Base-by-base conservation (phyloP, 2,113 vertebrate genomes). In the Vireo altiloquus region DNA sequence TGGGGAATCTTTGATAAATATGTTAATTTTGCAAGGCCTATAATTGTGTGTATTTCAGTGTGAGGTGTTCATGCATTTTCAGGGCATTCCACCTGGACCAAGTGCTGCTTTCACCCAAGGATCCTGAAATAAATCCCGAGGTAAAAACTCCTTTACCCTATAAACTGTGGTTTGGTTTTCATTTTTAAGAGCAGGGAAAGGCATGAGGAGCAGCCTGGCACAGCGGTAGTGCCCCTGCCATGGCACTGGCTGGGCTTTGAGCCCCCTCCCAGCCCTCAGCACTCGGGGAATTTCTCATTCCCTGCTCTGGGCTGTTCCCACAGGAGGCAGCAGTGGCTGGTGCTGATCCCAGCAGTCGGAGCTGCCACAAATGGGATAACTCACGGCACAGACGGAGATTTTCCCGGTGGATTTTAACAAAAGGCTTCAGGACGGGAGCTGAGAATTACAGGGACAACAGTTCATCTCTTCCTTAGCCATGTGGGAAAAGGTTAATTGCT, bases 281-380 rank as follows among this genome's bases (percentile, higher is more conserved):
- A 11, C 3, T 5, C 24, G 9, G 63, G 59, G 53, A 7, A 4
- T 35, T 52, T 7, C 1, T 12, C 37, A 2, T 6, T 27, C 57
- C 27, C 0, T 16, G 39, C 22, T 16, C 22, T 50, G 63, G 22
- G 22, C 31, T 52, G 37, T 16, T 7, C 35, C 35, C 30, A 7
- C 2, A 2, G 83, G 35, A 10, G 8, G 0, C 60, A 13, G 37
- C 53, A 22, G 57, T 2, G 49, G 7, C 21, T 31, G 50, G 23
- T 40, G 25, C 46, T 10, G 52, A 30, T 8, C 15, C 33, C 21
- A 0, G 23, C 31, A 13, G 56, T 1, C 8, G 30, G 30, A 44
- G 47, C 8, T 5, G 14, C 44, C 23, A 27, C 40, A 18, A 42
- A 14, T 13, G 30, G 15, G 8, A 25, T 7, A 8, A 4, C 44